Base-by-base conservation (phyloP, 2,888 invertebrate genomes). In the Dynastes hyllus region DNA sequence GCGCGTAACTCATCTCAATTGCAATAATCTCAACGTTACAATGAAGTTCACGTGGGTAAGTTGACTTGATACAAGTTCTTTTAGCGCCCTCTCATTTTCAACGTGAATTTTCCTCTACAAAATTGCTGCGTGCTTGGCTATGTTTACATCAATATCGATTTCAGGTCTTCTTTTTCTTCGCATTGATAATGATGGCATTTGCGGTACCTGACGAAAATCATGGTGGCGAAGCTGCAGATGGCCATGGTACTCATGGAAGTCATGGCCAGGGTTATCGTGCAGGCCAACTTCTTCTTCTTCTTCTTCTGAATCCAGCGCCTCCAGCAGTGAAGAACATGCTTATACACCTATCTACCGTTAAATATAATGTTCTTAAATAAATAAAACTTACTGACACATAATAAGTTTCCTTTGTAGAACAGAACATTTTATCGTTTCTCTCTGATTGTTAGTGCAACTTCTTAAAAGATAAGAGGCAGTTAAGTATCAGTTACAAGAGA, bases 21-120 rank as follows among this genome's bases (percentile, higher is more conserved):
- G 13, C 27, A 13, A 45, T 50, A 5, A 16, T 37, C 11, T 22
- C 13, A 58, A 45, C 40, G 5, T 8, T 22, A 73, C 58, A 73
- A 73, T 73, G 73, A 73, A 73, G 22, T 40, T 73, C 73, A 58
- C 58, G 4, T 73, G 32, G 73, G 73, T 73, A 58, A 73, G 73
- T 73, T 55, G 3, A 45, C 0, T 27, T 27, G 2, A 45, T 9
- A 67, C 45, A 4, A 27, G 13, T 45, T 8, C 32, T 67, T 67
- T 58, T n/a, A 11, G n/a, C n/a, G 9, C n/a, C 9, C 1, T 51
- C 9, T 9, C 51, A 13, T 51, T 51, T 9, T 13, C 11, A 51
- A 13, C 2, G 51, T 2, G 1, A 51, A 51, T n/a, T 5, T 58
- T 4, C 27, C 8, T 61, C 9, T 5, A 61, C 1, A 29, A 4